These are phyloP conservation scores for Pogonus chalceus DNA, from an alignment of 1,140 invertebrate genomes.

Conservation along the genomic window DNA sequence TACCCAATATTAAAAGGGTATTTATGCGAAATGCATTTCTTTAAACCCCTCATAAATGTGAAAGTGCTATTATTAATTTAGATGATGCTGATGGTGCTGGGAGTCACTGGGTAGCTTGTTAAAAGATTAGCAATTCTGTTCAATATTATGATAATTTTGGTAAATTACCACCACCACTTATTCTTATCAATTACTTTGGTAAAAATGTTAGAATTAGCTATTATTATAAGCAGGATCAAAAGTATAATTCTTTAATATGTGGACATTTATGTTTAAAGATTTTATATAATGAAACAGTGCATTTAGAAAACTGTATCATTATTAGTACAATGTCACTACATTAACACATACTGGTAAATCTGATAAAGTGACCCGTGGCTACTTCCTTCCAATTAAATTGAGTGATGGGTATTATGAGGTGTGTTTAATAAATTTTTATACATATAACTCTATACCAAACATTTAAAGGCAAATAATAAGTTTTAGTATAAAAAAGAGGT, in stretches of 20 bases:
- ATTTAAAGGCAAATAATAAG: constrained; percentile 17
- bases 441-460: constrained; percentile 19
- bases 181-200: constrained; percentile 23
- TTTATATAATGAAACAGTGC: constrained; percentile 12
- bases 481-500: constrained; percentile 10
- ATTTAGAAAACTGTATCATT: too few species aligned
- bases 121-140: too few species aligned
- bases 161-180: constrained; percentile 12
- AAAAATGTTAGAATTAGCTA: constrained; percentile 9
- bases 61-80: constrained; percentile 25
- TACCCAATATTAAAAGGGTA: constrained; percentile 26
- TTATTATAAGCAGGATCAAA: constrained; percentile 8
- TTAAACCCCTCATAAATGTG: constrained; percentile 12
- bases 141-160: constrained; percentile 26
- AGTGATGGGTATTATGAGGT: constrained; percentile 15
- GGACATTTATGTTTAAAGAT: constrained; percentile 18
- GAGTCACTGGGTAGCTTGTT: too few species aligned
- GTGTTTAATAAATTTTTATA: constrained; percentile 16
- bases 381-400: constrained; percentile 14
- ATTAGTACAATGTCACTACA: constrained; percentile 15
- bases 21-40: constrained; percentile 27
- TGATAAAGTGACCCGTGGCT: constrained; percentile 13
- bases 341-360: constrained; percentile 10
- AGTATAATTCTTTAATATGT: constrained; percentile 10
- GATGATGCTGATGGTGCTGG: too few species aligned